Conservation (phyloP, 1,140 invertebrate genomes). For the Panulirus ornatus region DNA sequence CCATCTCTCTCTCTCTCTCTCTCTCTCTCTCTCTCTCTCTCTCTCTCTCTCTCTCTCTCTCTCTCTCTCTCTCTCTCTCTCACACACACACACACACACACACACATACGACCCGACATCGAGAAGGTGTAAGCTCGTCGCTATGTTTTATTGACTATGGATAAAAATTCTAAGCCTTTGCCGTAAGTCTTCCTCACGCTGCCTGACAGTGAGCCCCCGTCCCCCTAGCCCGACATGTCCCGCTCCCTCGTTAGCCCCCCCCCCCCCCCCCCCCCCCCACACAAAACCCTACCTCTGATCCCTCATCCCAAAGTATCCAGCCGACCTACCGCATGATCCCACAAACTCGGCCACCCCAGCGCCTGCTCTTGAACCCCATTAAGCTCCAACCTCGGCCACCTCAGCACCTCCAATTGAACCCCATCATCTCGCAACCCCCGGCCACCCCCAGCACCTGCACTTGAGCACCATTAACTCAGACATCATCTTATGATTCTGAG, state of each 20-base stretch:
- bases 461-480: neutral
- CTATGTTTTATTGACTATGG: too few relatives aligned
- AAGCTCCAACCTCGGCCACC: too few relatives aligned
- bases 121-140: too few relatives aligned
- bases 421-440: neutral
- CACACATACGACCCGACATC: too few relatives aligned
- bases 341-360: neutral
- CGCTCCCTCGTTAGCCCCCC: neutral
- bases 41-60: conserved; percentile 14
- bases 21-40: conserved; percentile 9
- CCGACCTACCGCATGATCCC: neutral
- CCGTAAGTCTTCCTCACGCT: neutral
- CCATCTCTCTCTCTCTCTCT: neutral
- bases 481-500: neutral
- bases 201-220: neutral
- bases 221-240: neutral
- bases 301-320: neutral
- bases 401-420: too few relatives aligned
- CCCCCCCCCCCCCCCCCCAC: neutral
- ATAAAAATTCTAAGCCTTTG: neutral
- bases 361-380: neutral
- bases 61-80: neutral
- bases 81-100: too few relatives aligned
- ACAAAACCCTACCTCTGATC: neutral
- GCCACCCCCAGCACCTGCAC: neutral